Conservation (phyloP, 1,140 invertebrate species). For the Nilaparvata lugens region DNA sequence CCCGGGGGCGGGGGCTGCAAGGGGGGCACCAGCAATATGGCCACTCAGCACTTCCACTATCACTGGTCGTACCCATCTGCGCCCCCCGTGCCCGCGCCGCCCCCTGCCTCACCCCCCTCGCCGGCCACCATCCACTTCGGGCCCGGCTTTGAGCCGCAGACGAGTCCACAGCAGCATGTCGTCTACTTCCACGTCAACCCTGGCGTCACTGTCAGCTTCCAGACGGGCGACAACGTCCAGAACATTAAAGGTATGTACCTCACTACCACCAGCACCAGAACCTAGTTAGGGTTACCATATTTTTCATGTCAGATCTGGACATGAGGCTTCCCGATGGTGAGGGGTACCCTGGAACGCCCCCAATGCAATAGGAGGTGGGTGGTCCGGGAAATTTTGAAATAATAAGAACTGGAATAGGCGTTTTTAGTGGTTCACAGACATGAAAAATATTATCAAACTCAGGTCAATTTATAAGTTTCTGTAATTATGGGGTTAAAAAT, state of each 20-base stretch:
- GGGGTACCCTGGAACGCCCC: too few species aligned
- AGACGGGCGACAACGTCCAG: conserved; percentile 53
- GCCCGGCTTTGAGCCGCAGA: conserved; percentile 41
- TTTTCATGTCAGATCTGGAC: too few species aligned
- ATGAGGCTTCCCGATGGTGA: too few species aligned
- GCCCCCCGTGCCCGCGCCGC: conserved; percentile 19
- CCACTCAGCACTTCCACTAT: conserved; percentile 33
- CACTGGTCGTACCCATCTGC: conserved; percentile 33
- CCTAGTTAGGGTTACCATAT: too few species aligned
- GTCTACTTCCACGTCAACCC: conserved; percentile 61
- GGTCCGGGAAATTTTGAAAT: too few species aligned
- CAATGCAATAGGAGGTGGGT: too few species aligned
- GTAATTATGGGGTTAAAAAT: too few species aligned
- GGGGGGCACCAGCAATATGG: conserved; percentile 27
- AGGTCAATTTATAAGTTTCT: too few species aligned
- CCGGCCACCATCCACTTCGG: conserved; percentile 41
- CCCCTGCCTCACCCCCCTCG: conserved; percentile 25
- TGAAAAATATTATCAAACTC: too few species aligned
- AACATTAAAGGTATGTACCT: conserved; percentile 57
- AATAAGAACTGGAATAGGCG: too few species aligned
- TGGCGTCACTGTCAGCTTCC: conserved; percentile 55
- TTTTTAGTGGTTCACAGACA: too few species aligned
- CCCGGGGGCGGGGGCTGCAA: conserved; percentile 11
- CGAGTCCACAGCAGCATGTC: conserved; percentile 42
- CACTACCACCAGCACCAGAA: too few species aligned